Conservation (phyloP, 2,113 vertebrate species). For the Platichthys stellatus region DNA sequence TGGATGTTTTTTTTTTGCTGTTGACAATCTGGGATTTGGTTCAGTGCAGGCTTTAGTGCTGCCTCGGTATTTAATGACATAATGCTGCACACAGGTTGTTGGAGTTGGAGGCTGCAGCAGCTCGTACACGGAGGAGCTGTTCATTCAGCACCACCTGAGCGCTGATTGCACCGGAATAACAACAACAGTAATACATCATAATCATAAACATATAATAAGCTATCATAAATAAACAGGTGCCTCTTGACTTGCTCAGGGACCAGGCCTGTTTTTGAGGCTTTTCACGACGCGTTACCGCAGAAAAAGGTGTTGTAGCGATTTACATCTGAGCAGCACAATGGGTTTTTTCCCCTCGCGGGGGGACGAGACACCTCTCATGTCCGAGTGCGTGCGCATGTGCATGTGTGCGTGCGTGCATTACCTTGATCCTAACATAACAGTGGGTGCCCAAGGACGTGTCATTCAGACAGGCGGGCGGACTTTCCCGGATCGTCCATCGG, state of each 20-base stretch:
- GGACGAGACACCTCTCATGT: background rate
- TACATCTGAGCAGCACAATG: background rate
- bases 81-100: background rate
- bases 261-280: slow-evolving; percentile 39
- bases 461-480: slow-evolving; percentile 89
- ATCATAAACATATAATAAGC: too few relatives aligned
- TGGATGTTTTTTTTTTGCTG: too few relatives aligned
- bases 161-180: background rate
- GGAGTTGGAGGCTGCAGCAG: background rate
- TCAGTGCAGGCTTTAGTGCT: background rate
- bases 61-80: background rate
- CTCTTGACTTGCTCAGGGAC: background rate
- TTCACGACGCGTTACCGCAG: slow-evolving; percentile 40
- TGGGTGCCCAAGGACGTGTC: slow-evolving; percentile 96
- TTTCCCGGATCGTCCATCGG: slow-evolving; percentile 86
- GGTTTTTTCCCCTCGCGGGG: too few relatives aligned
- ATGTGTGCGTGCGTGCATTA: slow-evolving; percentile 32
- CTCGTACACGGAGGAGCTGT: slow-evolving; percentile 51
- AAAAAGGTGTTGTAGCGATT: background rate
- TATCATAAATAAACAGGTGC: background rate
- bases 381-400: slow-evolving; percentile 2
- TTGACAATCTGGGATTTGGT: background rate
- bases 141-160: slow-evolving; percentile 71
- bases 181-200: background rate
- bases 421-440: slow-evolving; percentile 97